phyloP scores from a whole-genome alignment of 1,140 invertebrate genomes.

The Caenorhabditis inopinata region DNA sequence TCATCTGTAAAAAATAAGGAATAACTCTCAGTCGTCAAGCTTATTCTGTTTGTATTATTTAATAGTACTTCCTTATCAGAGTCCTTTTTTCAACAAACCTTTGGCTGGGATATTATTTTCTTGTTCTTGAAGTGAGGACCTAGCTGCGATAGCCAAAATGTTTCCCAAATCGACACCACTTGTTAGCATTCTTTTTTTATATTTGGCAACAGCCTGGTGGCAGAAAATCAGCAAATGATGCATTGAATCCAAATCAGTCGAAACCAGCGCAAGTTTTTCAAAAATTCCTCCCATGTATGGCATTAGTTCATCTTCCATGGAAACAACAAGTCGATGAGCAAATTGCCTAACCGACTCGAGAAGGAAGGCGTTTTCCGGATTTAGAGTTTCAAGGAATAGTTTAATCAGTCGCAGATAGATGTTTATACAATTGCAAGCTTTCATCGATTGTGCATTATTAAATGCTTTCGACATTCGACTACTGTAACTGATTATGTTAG shows the following conservation, averaged over 20 bases:
- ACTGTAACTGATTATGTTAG: slow-evolving; percentile 45
- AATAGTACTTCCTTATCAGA: neutral
- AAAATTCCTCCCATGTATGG: slow-evolving; percentile 40
- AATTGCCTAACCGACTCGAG: slow-evolving; percentile 36
- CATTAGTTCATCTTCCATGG: slow-evolving; percentile 42
- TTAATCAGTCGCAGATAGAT: slow-evolving; percentile 38
- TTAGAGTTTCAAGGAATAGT: slow-evolving; percentile 35
- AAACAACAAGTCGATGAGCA: slow-evolving; percentile 44
- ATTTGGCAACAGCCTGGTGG: slow-evolving; percentile 46
- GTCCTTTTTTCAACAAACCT: too few relatives aligned
- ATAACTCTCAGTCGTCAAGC: neutral
- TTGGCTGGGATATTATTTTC: neutral
- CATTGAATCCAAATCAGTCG: slow-evolving; percentile 40
- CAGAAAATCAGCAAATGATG: slow-evolving; percentile 43
- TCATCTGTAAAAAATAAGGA: slow-evolving; percentile 15
- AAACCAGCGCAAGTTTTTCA: slow-evolving; percentile 37
- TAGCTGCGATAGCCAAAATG: slow-evolving; percentile 27
- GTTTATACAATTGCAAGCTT: slow-evolving; percentile 39
- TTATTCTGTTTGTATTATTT: too few relatives aligned
- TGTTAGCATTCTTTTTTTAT: slow-evolving; percentile 41
- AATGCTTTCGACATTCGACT: slow-evolving; percentile 48
- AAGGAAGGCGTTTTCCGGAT: slow-evolving; percentile 24
- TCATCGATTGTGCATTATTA: slow-evolving; percentile 37
- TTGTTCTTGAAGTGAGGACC: neutral
- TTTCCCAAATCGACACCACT: slow-evolving; percentile 30